Evolutionary conservation across 2,113 vertebrate genomes (phyloP).

Genomic region (Vombatus ursinus): DNA sequence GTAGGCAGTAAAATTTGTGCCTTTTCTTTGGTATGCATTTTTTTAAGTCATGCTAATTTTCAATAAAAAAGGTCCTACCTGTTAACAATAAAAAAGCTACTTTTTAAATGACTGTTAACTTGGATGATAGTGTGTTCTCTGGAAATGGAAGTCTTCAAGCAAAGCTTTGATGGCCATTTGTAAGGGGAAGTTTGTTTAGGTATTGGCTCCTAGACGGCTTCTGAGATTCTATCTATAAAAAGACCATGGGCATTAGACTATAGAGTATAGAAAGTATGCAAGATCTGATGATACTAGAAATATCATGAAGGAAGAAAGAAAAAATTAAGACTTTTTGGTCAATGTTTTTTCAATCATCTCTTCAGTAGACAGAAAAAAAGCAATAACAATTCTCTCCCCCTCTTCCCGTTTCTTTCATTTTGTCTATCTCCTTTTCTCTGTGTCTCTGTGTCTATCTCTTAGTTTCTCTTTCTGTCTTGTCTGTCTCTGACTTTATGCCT

Average conservation of each 20-base stretch:
- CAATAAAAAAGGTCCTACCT: neutral
- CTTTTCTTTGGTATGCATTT: neutral
- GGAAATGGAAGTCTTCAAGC: neutral
- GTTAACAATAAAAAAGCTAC: neutral
- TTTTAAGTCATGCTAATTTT: neutral
- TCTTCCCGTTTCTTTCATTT: neutral
- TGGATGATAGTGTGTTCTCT: neutral
- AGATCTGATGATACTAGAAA: neutral
- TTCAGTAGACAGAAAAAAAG: no score
- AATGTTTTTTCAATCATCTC: neutral
- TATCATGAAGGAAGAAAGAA: neutral
- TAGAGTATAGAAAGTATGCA: neutral
- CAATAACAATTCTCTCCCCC: no score
- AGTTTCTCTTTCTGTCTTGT: neutral
- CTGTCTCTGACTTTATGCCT: neutral
- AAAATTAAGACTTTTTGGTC: neutral
- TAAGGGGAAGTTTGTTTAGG: neutral
- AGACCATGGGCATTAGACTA: neutral
- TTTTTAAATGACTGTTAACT: neutral
- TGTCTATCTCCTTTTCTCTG: neutral
- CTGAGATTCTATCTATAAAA: neutral
- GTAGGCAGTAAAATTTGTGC: neutral
- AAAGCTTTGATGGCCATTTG: neutral
- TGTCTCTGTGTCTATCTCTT: neutral
- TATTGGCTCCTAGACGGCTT: neutral